Evolutionary conservation across 2,797 vertebrate species (phyloP), one percentile per base, ranked within the genome.

Genomic region (Lutjanus campechanus): DNA sequence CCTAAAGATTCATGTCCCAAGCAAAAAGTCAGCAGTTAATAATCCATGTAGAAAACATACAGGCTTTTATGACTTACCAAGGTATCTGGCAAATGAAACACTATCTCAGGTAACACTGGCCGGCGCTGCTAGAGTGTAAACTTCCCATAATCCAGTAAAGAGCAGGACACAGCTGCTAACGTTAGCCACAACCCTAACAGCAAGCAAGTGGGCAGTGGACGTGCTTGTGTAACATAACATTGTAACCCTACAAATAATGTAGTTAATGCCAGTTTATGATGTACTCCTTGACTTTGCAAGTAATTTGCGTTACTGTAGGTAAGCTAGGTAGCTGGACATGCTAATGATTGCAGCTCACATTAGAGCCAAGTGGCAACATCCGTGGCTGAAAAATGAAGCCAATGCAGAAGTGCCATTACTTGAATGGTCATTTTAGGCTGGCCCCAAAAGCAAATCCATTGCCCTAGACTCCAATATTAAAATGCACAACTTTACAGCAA

Each of bases 11-110:
- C 13, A 53, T 47, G 60, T 50, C 9, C 8, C 3, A 11, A 10
- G 20, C 7, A 73, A 84, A 73, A 73, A 44, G 17, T 53, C 13
- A 53, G 20, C 17, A 63, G 20, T 5, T 55, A 16, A 50, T 29
- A 20, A n/a, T 60, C 47, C 44, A 25, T 9, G 8, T 36, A 64
- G 13, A 22, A 60, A 9, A 44, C 41, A 43, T 54, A 7, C 4
- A 25, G 43, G 20, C 17, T 76, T 51, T 71, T 54, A 25, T 2
- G 20, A 65, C 17, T 9, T 36, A 49, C 13, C 4, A 7, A 8
- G 53, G 40, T 1, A 25, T 44, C 16, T 20, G 9, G 17, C 8
- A 67, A 62, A 44, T 43, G 1, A 2, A 15, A 43, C 0, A 0
- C 8, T 63, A 20, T 73, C 68, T 64, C 16, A 47, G 13, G 36